Percentiles rank a stretch among this genome's conserved stretches.
Evolutionary conservation across 2,797 vertebrate genomes (phyloP).

Genomic region (Bryconaethiops microstoma): DNA sequence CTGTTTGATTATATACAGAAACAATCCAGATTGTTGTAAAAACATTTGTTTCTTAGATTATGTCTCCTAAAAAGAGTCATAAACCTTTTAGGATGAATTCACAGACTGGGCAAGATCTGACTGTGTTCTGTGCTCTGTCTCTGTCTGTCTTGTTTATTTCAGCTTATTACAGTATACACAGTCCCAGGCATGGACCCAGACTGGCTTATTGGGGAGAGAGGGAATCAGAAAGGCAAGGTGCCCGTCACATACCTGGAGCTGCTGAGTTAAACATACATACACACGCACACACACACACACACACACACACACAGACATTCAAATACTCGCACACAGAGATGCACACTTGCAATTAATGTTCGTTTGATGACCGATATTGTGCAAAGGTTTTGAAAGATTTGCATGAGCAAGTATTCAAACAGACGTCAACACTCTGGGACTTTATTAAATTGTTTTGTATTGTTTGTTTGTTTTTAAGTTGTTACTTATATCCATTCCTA

Average conservation of each 20-base stretch:
- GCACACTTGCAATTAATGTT: constrained; percentile 2
- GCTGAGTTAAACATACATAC: constrained; percentile 81
- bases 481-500: not conserved
- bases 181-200: constrained; percentile 98
- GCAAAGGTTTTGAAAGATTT: constrained; percentile 8
- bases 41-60: not conserved
- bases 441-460: constrained; percentile 22
- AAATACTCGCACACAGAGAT: constrained; percentile 32
- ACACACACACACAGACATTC: constrained; percentile 36
- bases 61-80: not conserved
- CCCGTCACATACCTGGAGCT: constrained; percentile 98
- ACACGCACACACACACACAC: constrained; percentile 29
- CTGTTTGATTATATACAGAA: not conserved
- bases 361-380: constrained; percentile 14
- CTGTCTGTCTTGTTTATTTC: constrained; percentile 23
- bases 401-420: constrained; percentile 53
- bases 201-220: constrained; percentile 93
- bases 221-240: constrained; percentile 95
- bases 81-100: not conserved
- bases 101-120: not conserved
- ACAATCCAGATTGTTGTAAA: not conserved
- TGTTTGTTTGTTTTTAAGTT: constrained; percentile 10
- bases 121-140: constrained; percentile 7
- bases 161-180: constrained; percentile 97
- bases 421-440: constrained; percentile 50